Conservation (phyloP, 2,888 invertebrate species). For the Onthophagus sagittarius region DNA sequence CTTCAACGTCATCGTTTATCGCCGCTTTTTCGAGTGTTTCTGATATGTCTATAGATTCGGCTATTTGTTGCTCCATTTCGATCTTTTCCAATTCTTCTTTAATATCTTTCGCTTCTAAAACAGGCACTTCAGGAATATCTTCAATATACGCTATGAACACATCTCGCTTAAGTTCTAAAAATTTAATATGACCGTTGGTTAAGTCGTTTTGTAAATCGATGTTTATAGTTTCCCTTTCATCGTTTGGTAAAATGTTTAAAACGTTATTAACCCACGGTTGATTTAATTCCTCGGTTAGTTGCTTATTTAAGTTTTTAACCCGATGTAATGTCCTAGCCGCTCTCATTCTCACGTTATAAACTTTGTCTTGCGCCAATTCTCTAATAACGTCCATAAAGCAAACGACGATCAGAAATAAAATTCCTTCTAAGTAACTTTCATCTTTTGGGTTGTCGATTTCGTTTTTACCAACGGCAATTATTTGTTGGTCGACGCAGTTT, state of each 20-base stretch:
- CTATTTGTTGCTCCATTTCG: background rate
- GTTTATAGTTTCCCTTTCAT: slow-evolving; percentile 13
- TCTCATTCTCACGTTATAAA: slow-evolving; percentile 38
- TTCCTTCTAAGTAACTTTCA: slow-evolving; percentile 38
- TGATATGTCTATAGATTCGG: background rate
- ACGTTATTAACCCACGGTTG: slow-evolving; percentile 33
- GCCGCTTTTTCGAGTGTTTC: background rate
- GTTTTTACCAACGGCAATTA: slow-evolving; percentile 17
- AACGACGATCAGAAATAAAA: slow-evolving; percentile 35
- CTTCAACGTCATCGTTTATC: background rate
- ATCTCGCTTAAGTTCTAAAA: slow-evolving; percentile 14
- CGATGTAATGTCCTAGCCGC: slow-evolving; percentile 35
- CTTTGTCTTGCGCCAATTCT: slow-evolving; percentile 36
- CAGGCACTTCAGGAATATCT: background rate
- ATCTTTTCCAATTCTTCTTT: background rate
- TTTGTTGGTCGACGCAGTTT: slow-evolving; percentile 26
- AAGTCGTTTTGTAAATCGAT: slow-evolving; percentile 14
- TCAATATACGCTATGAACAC: background rate
- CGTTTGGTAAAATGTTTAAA: slow-evolving; percentile 8
- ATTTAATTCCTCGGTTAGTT: slow-evolving; percentile 33
- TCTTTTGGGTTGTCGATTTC: slow-evolving; percentile 25
- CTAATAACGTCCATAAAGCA: slow-evolving; percentile 36
- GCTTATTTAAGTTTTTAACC: slow-evolving; percentile 33
- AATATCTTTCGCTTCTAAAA: background rate
- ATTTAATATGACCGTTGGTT: slow-evolving; percentile 5